Percentiles rank a stretch among this genome's conserved stretches.
Evolutionary conservation across 2,797 vertebrate genomes (phyloP).

Genomic region (Sylvilagus floridanus): DNA sequence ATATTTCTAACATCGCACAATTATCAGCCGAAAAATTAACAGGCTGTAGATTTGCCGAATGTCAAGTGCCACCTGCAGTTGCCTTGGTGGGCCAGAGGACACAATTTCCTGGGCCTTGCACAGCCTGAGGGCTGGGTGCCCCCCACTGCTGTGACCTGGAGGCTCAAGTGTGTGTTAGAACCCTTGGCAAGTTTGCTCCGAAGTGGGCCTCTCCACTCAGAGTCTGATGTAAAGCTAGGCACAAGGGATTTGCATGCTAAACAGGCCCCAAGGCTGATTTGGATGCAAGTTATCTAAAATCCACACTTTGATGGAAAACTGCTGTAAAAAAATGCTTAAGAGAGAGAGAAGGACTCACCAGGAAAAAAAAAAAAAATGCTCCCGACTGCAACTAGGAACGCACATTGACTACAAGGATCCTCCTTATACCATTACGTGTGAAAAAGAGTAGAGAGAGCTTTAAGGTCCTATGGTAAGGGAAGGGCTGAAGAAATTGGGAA

Average conservation of each 20-base stretch:
- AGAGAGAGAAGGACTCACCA: background rate
- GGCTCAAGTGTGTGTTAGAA: background rate
- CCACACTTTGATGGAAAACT: background rate
- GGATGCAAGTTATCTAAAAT: background rate
- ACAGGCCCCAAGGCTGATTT: background rate
- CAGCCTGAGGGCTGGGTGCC: no score
- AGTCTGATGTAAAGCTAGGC: background rate
- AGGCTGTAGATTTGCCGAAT: no score
- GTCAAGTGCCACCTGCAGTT: no score
- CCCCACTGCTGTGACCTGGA: no score
- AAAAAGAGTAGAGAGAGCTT: background rate
- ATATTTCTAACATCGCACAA: no score
- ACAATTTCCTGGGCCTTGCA: no score
- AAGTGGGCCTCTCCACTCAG: background rate
- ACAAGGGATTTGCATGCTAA: background rate
- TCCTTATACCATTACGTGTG: background rate
- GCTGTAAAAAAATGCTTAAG: background rate
- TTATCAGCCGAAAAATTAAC: no score
- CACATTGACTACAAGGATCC: background rate
- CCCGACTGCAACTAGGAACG: background rate
- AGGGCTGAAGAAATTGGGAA: constrained; percentile 28
- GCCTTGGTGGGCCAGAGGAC: no score
- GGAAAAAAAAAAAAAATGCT: background rate
- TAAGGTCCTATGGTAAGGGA: background rate
- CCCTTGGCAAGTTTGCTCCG: background rate